These are phyloP conservation scores for Cordylochernes scorpioides DNA, from an alignment of 2,888 invertebrate species.

Conservation along the genomic window DNA sequence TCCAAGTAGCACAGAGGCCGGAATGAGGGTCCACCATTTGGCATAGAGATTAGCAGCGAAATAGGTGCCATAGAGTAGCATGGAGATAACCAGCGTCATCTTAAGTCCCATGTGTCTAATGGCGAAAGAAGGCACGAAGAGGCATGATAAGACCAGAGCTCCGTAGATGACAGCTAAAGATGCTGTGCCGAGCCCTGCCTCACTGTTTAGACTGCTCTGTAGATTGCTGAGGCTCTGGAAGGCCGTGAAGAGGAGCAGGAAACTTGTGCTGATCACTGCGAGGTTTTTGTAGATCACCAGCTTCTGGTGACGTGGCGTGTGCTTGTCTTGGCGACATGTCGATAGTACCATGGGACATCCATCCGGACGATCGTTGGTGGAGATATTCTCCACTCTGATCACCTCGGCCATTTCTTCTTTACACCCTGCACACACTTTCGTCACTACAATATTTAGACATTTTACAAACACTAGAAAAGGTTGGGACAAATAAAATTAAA, in stretches of 20 bases:
- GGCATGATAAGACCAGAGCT: conserved; percentile 53
- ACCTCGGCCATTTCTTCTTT: too few relatives aligned
- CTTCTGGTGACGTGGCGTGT: conserved; percentile 1
- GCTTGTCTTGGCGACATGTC: too few relatives aligned
- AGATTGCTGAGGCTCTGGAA: conserved; percentile 10
- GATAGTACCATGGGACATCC: too few relatives aligned
- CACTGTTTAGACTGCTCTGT: conserved; percentile 10
- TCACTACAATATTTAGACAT: too few relatives aligned
- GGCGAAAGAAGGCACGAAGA: conserved; percentile 48
- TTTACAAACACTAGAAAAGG: too few relatives aligned
- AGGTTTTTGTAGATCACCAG: conserved; percentile 11
- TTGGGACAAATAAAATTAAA: too few relatives aligned
- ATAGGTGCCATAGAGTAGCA: conserved; percentile 7
- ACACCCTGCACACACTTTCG: too few relatives aligned
- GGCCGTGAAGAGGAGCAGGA: conserved; percentile 12
- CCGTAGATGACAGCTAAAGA: conserved; percentile 72
- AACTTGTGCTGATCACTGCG: conserved; percentile 7
- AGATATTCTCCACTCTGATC: too few relatives aligned
- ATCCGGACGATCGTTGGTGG: too few relatives aligned
- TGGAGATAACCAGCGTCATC: conserved; percentile 7
- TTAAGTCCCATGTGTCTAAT: conserved; percentile 11
- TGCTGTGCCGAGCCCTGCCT: conserved; percentile 60
- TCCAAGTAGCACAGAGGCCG: conserved; percentile 10
- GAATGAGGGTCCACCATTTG: conserved; percentile 4
- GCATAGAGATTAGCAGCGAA: conserved; percentile 12